These are phyloP conservation scores for Tipula confusa DNA, from an alignment of 2,888 invertebrate species.

Conservation along the genomic window DNA sequence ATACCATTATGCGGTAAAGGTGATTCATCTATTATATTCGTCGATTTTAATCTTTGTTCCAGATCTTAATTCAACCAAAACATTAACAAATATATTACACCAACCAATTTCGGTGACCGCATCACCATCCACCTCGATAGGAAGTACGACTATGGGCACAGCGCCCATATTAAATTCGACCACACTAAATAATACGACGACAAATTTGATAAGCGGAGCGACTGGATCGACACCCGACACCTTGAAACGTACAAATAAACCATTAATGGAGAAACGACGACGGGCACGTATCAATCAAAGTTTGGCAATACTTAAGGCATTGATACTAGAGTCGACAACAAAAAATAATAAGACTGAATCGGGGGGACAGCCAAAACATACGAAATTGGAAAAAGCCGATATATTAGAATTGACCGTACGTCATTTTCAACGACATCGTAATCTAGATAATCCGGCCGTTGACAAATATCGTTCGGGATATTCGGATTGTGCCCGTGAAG, in stretches of 20 bases:
- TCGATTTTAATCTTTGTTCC: neutral
- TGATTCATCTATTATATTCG: neutral
- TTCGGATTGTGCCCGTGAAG: slow-evolving; percentile 62
- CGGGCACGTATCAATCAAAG: slow-evolving; percentile 71
- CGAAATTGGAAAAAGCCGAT: slow-evolving; percentile 76
- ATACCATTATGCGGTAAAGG: neutral
- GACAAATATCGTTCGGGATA: slow-evolving; percentile 55
- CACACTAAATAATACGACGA: slow-evolving; percentile 36
- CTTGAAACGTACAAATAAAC: slow-evolving; percentile 64
- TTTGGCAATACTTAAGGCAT: slow-evolving; percentile 64
- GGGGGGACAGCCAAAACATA: slow-evolving; percentile 63
- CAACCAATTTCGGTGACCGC: neutral
- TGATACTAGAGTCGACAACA: slow-evolving; percentile 66
- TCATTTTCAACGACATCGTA: slow-evolving; percentile 71
- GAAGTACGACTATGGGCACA: neutral
- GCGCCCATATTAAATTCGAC: slow-evolving; percentile 32
- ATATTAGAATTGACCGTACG: slow-evolving; percentile 78
- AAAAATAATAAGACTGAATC: slow-evolving; percentile 45
- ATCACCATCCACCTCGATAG: neutral
- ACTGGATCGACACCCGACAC: slow-evolving; percentile 31
- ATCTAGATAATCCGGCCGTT: slow-evolving; percentile 57
- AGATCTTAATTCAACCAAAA: slow-evolving; percentile 20
- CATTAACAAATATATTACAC: slow-evolving; percentile 6
- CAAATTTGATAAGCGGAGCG: slow-evolving; percentile 33
- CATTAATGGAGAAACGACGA: slow-evolving; percentile 72